These are phyloP conservation scores for Megamerina dolium DNA, from an alignment of 2,888 invertebrate species.

Conservation along the genomic window DNA sequence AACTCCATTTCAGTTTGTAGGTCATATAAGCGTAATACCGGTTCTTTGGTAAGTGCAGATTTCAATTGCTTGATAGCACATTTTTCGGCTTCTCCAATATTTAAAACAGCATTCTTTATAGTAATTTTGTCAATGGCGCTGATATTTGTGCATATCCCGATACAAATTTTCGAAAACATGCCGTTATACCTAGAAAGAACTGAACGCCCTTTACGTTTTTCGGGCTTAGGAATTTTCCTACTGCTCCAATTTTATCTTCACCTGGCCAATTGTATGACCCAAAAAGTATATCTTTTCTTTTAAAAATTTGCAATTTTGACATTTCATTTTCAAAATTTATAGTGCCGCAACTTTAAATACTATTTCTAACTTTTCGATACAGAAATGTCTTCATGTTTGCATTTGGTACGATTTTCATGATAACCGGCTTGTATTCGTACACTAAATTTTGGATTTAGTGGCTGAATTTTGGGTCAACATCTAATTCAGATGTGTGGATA, in stretches of 20 bases:
- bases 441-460: no score
- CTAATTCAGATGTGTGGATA: no score
- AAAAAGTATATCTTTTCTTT: neutral
- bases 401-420: no score
- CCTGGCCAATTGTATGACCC: neutral
- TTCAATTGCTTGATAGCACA: neutral
- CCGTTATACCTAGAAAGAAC: neutral
- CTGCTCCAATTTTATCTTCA: neutral
- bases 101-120: neutral
- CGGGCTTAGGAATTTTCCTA: neutral
- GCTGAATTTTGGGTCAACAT: no score
- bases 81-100: neutral
- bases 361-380: no score
- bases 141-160: no score
- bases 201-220: neutral
- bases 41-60: neutral
- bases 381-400: no score
- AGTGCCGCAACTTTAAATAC: neutral
- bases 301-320: neutral
- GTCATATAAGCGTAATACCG: neutral
- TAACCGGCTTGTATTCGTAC: no score
- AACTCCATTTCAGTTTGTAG: constrained; percentile 3
- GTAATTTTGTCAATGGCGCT: no score
- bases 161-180: neutral
- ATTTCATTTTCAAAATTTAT: neutral